A percentile compares a stretch with the other conserved stretches of the same genome.
Evolutionary conservation across 2,797 vertebrate species (phyloP).

Genomic region (Poecilia picta): DNA sequence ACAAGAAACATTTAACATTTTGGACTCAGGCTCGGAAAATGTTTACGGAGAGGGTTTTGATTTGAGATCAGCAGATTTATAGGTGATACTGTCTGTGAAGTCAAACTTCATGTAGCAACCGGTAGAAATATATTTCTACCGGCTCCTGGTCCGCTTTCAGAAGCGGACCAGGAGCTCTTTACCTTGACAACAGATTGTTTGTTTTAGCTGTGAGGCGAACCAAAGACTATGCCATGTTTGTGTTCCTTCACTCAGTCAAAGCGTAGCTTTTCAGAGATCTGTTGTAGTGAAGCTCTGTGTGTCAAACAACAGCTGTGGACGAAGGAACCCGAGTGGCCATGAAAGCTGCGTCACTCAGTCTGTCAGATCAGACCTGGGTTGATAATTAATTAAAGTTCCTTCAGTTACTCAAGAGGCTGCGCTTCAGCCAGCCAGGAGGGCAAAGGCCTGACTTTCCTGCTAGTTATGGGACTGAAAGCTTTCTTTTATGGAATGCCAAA

Average conservation of each 20-base stretch:
- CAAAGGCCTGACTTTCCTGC: slow-evolving; percentile 33
- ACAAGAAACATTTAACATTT: neutral
- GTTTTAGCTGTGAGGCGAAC: neutral
- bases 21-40: neutral
- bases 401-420: slow-evolving; percentile 52
- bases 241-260: neutral
- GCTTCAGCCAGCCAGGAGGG: slow-evolving; percentile 23
- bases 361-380: slow-evolving; percentile 43
- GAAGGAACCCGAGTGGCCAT: slow-evolving; percentile 37
- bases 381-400: slow-evolving; percentile 69
- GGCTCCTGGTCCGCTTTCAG: too few relatives aligned
- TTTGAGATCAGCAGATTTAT: neutral
- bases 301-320: neutral
- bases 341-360: slow-evolving; percentile 10
- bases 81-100: neutral
- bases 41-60: neutral
- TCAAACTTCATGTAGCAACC: neutral
- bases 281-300: neutral
- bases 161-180: neutral
- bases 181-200: slow-evolving; percentile 5
- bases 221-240: neutral
- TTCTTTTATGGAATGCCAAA: neutral
- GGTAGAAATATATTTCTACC: neutral
- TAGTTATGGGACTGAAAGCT: neutral
- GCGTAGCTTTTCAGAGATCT: neutral